A percentile compares a stretch with the other conserved stretches of the same genome.
These are phyloP conservation scores for Hephaestus fuliginosus DNA, from an alignment of 2,797 vertebrate genomes.

Conservation along the genomic window DNA sequence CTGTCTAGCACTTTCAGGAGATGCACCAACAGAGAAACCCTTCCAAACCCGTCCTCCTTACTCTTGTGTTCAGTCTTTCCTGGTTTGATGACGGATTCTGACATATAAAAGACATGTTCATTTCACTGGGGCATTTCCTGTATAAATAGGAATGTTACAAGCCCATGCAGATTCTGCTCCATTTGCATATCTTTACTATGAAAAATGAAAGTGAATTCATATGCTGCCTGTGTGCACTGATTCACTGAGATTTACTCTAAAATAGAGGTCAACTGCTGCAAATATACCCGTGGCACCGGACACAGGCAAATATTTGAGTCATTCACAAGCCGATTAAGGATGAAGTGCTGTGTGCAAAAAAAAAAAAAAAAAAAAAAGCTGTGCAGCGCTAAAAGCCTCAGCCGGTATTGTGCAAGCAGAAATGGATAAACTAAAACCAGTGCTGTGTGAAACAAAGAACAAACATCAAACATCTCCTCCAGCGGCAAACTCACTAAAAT, in stretches of 20 bases:
- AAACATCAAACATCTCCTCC: slow-evolving; percentile 20
- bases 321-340: slow-evolving; percentile 27
- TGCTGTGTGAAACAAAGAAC: slow-evolving; percentile 26
- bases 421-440: slow-evolving; percentile 25
- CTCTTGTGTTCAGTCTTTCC: background rate
- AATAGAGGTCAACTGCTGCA: slow-evolving; percentile 36
- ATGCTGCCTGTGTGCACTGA: slow-evolving; percentile 6
- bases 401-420: slow-evolving; percentile 3
- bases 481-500: slow-evolving; percentile 23
- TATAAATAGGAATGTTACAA: background rate
- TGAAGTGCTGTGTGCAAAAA: slow-evolving; percentile 17
- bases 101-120: background rate
- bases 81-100: background rate
- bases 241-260: slow-evolving; percentile 26
- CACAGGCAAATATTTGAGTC: slow-evolving; percentile 32
- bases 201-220: slow-evolving; percentile 16
- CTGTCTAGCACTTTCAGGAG: background rate
- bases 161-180: background rate
- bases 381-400: background rate
- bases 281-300: slow-evolving; percentile 19
- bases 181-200: slow-evolving; percentile 9
- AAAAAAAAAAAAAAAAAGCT: background rate
- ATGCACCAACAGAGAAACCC: background rate
- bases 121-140: background rate
- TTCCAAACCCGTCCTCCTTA: background rate